Evolutionary conservation across 2,888 invertebrate genomes (phyloP), one percentile per base, ranked within the genome.

Genomic region (Cheilosia vernalis): DNA sequence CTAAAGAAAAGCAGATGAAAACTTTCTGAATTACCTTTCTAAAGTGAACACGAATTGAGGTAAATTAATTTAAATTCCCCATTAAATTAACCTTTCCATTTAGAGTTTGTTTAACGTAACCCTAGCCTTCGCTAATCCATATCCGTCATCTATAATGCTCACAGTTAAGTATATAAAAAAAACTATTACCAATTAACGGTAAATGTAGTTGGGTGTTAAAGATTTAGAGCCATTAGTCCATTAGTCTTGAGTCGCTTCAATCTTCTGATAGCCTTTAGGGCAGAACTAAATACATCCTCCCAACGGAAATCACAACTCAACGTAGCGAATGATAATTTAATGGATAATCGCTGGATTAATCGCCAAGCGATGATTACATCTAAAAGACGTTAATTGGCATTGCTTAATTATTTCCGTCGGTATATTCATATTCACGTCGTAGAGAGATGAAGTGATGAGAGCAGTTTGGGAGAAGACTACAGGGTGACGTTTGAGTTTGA

Each of bases 261-360:
- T 27, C 53, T 37, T 17, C 1, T 42, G 17, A 15, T 44, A 47
- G 64, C 56, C 61, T 19, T 27, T 24, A 64, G 19, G 4, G 44
- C 17, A n/a, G 15, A 56, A 56, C 37, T 49, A 58, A 47, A 27
- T 42, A 56, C 9, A 33, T 27, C 47, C 24, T 24, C 64, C n/a
- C 47, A 49, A 19, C 3, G 21, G 6, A 24, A 24, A 6, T 17
- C 27, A 30, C 13, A 10, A 19, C 44, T 24, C 24, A 13, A 24
- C 40, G 21, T 24, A 30, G 30, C 49, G 2, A 47, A 24, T 7
- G 53, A 72, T 61, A 78, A 77, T 70, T 37, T 72, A 60, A 44
- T 44, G 58, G 69, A 24, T 77, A 77, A 77, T 66, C 47, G 30
- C n/a, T 33, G 60, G 51, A 66, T 77, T 60, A 77, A 77, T 77